A percentile compares a stretch with the other conserved stretches of the same genome.
phyloP scores from a whole-genome alignment of 2,113 vertebrate genomes.

The Perca fluviatilis region DNA sequence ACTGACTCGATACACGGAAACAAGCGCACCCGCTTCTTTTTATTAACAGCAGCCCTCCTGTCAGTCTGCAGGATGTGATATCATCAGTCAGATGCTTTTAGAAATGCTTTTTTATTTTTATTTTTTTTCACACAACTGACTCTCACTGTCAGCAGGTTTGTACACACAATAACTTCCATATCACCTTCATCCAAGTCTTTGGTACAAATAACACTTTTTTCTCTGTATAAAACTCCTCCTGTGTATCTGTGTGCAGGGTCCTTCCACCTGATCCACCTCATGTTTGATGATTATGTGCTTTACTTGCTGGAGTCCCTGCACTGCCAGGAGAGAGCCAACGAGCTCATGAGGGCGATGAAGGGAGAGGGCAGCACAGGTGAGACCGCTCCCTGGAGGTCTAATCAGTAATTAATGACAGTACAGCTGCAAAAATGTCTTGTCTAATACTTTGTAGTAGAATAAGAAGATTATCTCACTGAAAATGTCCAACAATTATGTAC shows the following conservation, averaged over 20 bases:
- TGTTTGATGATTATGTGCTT: conserved; percentile 99
- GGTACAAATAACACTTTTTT: not conserved
- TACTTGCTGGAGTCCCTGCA: conserved; percentile 98
- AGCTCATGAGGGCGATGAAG: conserved; percentile 98
- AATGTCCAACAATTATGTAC: not conserved
- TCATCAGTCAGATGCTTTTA: conserved; percentile 44
- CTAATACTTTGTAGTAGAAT: not conserved
- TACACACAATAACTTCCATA: not conserved
- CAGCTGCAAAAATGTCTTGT: not conserved
- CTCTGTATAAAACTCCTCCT: not conserved
- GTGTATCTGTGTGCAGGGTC: conserved; percentile 86
- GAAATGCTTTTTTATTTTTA: not conserved
- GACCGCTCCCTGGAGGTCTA: conserved; percentile 22
- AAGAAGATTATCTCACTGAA: not conserved
- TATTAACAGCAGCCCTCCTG: conserved; percentile 39
- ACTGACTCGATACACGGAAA: conserved; percentile 64
- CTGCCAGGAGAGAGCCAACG: conserved; percentile 96
- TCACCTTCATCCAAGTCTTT: not conserved
- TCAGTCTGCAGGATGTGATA: conserved; percentile 65
- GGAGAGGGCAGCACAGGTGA: conserved; percentile 92
- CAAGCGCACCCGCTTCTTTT: conserved; percentile 35
- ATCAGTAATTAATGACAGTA: not conserved
- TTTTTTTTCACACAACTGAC: not conserved
- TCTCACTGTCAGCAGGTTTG: not conserved
- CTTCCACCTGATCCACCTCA: conserved; percentile 98